phyloP scores from a whole-genome alignment of 2,888 invertebrate genomes.

The Platycheirus rosarum region DNA sequence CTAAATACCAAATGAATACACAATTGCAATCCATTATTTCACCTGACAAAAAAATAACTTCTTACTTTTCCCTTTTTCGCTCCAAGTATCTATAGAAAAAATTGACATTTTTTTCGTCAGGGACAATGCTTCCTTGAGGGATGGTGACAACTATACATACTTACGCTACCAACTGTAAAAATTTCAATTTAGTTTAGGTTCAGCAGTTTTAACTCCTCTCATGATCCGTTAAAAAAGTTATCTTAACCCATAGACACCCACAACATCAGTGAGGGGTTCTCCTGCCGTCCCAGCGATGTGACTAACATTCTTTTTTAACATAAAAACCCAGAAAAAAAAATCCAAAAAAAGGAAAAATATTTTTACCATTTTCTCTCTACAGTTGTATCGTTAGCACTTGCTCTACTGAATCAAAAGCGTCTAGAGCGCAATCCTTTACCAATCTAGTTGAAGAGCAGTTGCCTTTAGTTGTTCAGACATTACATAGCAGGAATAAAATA shows the following conservation, averaged over 20 bases:
- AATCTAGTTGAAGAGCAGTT: constrained; percentile 62
- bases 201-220: constrained; percentile 64
- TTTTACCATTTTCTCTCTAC: neutral
- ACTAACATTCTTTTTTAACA: constrained; percentile 8
- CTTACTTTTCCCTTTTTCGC: neutral
- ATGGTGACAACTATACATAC: constrained; percentile 42
- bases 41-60: constrained; percentile 10
- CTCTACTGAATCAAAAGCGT: constrained; percentile 12
- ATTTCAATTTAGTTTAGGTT: constrained; percentile 73
- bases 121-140: neutral
- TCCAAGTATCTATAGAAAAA: neutral
- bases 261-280: neutral
- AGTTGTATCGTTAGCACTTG: neutral
- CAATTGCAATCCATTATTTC: neutral
- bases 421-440: constrained; percentile 2
- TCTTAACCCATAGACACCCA: constrained; percentile 36
- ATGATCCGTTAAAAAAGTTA: constrained; percentile 72
- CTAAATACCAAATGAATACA: neutral
- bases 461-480: constrained; percentile 59
- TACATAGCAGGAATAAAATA: constrained; percentile 32
- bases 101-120: constrained; percentile 43
- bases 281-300: too few relatives aligned
- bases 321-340: constrained; percentile 18
- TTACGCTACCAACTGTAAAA: constrained; percentile 67
- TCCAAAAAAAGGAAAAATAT: neutral